Conservation (phyloP, 2,888 invertebrate species). For the Encarsia formosa region DNA sequence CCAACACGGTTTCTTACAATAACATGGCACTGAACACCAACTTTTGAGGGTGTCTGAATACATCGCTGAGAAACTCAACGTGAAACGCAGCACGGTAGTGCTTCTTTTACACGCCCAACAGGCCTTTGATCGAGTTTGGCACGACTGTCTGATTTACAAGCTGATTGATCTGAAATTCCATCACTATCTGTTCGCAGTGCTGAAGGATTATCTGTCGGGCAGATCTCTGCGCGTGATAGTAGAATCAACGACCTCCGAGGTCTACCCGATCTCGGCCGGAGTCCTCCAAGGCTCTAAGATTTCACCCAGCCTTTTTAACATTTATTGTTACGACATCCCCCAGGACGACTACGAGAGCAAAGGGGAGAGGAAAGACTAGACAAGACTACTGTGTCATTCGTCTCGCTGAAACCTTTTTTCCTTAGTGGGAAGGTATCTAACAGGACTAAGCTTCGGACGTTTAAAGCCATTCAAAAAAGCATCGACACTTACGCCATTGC, state of each 20-base stretch:
- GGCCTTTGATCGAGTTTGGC: constrained; percentile 10
- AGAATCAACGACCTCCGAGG: background rate
- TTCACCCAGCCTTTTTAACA: constrained; percentile 1
- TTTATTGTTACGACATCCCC: constrained; percentile 5
- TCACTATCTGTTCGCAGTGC: background rate
- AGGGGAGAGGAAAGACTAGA: too few species aligned
- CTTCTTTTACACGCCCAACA: constrained; percentile 2
- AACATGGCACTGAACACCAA: constrained; percentile 8
- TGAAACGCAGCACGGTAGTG: background rate
- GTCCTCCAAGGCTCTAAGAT: constrained; percentile 16
- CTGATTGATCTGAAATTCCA: background rate
- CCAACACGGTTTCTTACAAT: constrained; percentile 2
- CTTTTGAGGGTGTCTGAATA: constrained; percentile 8
- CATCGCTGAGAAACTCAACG: constrained; percentile 6
- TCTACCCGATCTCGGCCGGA: constrained; percentile 7
- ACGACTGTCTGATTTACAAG: background rate
- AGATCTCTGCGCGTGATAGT: background rate
- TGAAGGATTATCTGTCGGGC: constrained; percentile 1
- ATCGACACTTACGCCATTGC: too few species aligned
- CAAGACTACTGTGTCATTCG: too few species aligned
- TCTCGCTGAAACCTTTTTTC: too few species aligned
- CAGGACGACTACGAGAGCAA: background rate
- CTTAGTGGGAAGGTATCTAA: too few species aligned
- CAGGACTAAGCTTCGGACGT: too few species aligned
- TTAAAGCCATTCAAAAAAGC: too few species aligned